These are phyloP conservation scores for Pteropus alecto DNA, from an alignment of 2,113 vertebrate genomes.

Conservation along the genomic window DNA sequence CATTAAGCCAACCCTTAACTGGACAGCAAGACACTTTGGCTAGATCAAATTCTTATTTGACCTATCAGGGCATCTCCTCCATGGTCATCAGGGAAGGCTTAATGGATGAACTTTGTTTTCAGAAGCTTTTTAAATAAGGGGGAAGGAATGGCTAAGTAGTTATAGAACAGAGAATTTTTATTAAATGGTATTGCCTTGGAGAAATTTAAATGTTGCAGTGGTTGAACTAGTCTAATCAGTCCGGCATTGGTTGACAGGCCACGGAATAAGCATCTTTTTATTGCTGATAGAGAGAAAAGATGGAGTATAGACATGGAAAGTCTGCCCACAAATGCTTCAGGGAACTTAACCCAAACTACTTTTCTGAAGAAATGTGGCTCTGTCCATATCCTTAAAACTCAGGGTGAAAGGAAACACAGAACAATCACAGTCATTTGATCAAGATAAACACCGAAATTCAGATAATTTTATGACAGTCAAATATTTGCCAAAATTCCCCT, in stretches of 20 bases:
- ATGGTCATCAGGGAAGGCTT: neutral
- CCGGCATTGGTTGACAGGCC: neutral
- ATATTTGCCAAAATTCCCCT: neutral
- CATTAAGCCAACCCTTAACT: neutral
- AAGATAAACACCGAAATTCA: neutral
- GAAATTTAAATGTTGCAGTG: neutral
- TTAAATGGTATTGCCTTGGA: neutral
- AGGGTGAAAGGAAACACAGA: neutral
- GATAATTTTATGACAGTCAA: neutral
- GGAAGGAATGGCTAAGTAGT: neutral
- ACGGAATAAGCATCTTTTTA: neutral
- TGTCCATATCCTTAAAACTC: neutral
- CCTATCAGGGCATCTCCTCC: neutral
- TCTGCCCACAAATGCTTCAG: neutral
- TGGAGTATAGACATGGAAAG: neutral
- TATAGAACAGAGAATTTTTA: neutral
- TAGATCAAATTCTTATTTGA: neutral
- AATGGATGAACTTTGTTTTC: neutral
- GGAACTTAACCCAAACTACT: neutral
- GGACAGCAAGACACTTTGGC: neutral
- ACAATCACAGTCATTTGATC: neutral
- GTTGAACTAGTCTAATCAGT: neutral
- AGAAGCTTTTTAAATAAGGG: neutral
- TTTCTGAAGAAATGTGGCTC: neutral
- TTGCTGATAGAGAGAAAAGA: neutral